Evolutionary conservation across 2,113 vertebrate genomes (phyloP), one percentile per base, ranked within the genome.

Genomic region (Scomber japonicus): DNA sequence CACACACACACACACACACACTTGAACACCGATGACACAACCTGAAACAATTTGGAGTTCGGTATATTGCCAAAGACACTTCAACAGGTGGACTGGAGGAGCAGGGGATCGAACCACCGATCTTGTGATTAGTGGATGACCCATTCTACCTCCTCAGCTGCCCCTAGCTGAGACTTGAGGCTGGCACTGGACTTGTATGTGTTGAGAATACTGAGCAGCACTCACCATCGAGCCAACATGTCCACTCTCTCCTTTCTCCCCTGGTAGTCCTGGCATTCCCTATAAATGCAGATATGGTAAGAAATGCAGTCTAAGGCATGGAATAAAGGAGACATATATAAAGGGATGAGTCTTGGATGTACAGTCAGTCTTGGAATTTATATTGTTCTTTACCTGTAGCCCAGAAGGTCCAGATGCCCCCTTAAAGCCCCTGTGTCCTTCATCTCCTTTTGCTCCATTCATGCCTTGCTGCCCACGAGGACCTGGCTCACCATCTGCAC

Each of bases 161-260:
- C 24, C 24, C 24, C 24, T 27, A 27, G 24, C 24, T 27, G 24
- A 27, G 24, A 75, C 68, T 71, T 69, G 56, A 71, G 56, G 72
- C 63, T 49, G 54, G 51, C 21, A 50, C 46, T 72, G 55, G 57
- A 72, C 68, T 65, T 76, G 9, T 54, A 71, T 75, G 71, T 77
- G 64, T 60, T 51, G 55, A 61, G 56, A 73, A 27, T 60, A 11
- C 45, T 61, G 46, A 69, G 46, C 2, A 60, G 21, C 44, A 87
- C 94, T 87, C 91, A 98, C 97, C 96, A 98, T 93, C 53, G 95
- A 90, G 53, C 97, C 97, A 4, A 96, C 96, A 0, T 97, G 95
- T 30, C 97, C 97, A 0, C 93, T 96, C 24, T 98, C 97, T 5
- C 97, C 97, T 56, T 98, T 98, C 66, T 98, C 97, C 0, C 97